phyloP scores from a whole-genome alignment of 1,140 invertebrate species.

The Neodiprion lecontei region DNA sequence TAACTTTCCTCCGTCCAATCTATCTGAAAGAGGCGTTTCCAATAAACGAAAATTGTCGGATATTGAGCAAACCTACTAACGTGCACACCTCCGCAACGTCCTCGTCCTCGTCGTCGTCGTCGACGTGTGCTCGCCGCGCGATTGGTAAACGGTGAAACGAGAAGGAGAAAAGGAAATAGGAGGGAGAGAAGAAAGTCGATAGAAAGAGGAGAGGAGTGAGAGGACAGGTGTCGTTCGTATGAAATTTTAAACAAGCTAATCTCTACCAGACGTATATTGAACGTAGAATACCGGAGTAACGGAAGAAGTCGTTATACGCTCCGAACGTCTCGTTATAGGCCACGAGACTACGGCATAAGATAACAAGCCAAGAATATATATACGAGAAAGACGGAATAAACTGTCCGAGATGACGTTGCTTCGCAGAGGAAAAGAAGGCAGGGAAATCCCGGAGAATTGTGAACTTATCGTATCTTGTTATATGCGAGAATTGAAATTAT shows the following conservation, averaged over 20 bases:
- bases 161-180: neutral
- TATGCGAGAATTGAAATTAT: neutral
- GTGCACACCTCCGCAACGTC: neutral
- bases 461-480: neutral
- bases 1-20: constrained; percentile 7
- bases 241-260: neutral
- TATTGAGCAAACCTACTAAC: constrained; percentile 5
- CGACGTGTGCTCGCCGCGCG: too few species aligned
- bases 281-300: neutral
- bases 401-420: neutral
- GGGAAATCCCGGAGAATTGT: neutral
- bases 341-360: neutral
- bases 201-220: neutral
- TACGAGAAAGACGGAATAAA: neutral
- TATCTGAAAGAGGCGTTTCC: constrained; percentile 5
- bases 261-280: neutral
- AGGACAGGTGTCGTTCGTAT: neutral
- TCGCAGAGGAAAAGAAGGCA: neutral
- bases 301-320: neutral
- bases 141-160: too few species aligned
- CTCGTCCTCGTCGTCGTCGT: too few species aligned
- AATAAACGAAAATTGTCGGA: constrained; percentile 7
- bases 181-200: neutral
- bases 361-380: neutral
- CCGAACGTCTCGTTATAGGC: neutral